phyloP scores from a whole-genome alignment of 2,888 invertebrate species.

The Drosophila yooni region DNA sequence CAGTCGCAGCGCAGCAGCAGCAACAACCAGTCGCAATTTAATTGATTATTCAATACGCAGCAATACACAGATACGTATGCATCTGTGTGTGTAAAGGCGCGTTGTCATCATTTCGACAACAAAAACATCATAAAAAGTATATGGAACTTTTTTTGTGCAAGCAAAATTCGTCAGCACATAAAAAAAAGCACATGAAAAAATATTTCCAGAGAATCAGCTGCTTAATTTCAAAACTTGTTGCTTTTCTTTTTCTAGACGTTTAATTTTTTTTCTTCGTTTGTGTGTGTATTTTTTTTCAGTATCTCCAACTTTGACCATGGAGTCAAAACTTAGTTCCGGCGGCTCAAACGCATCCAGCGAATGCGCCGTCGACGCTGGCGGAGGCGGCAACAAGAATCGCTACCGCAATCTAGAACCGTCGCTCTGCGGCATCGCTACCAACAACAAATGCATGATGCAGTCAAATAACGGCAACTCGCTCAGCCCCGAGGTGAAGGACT shows the following conservation, averaged over 20 bases:
- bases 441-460: constrained; percentile 40
- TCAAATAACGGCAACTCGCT: constrained; percentile 44
- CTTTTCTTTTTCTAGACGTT: constrained; percentile 5
- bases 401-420: constrained; percentile 50
- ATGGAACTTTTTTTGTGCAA: constrained; percentile 53
- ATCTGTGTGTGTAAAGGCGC: constrained; percentile 28
- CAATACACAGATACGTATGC: constrained; percentile 46
- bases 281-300: constrained; percentile 1
- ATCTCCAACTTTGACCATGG: constrained; percentile 62
- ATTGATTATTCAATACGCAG: constrained; percentile 77
- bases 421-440: constrained; percentile 38
- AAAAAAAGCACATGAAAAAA: constrained; percentile 15
- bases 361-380: constrained; percentile 67
- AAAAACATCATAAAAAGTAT: constrained; percentile 45
- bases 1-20: constrained; percentile 31
- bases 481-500: constrained; percentile 78
- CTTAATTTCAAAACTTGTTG: constrained; percentile 18
- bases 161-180: constrained; percentile 58
- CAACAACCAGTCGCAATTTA: constrained; percentile 52
- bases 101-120: constrained; percentile 37
- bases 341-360: constrained; percentile 82
- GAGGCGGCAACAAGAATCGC: constrained; percentile 33
- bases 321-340: constrained; percentile 71
- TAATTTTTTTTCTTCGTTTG: background rate
- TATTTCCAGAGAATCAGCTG: constrained; percentile 56